Percentiles rank a stretch among this genome's conserved stretches.
phyloP scores from a whole-genome alignment of 2,797 vertebrate species.

The Gobio occitaniae region DNA sequence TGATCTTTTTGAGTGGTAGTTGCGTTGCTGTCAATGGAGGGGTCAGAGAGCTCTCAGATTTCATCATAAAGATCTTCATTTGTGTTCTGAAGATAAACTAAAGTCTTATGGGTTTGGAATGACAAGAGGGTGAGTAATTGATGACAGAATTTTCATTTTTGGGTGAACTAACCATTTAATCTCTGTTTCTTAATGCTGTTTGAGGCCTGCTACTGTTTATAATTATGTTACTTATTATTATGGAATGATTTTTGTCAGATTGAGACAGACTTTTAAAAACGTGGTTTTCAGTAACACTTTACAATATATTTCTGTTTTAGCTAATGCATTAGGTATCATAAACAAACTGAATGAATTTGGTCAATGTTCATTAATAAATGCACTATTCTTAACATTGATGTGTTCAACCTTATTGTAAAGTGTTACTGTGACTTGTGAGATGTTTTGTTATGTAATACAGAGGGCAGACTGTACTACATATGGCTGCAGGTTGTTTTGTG shows the following conservation, averaged over 20 bases:
- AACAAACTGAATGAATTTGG: background rate
- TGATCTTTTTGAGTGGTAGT: too few relatives aligned
- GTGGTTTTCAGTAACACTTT: background rate
- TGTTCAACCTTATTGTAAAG: background rate
- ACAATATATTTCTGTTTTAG: background rate
- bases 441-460: background rate
- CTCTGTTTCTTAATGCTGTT: background rate
- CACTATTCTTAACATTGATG: background rate
- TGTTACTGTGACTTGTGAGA: background rate
- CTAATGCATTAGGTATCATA: background rate
- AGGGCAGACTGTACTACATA: background rate
- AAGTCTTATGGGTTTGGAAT: too few relatives aligned
- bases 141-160: too few relatives aligned
- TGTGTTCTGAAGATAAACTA: too few relatives aligned
- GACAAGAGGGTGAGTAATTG: too few relatives aligned
- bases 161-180: too few relatives aligned
- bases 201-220: background rate
- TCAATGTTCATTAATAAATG: background rate
- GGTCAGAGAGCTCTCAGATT: too few relatives aligned
- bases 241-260: background rate
- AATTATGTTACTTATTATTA: background rate
- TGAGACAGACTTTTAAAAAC: background rate
- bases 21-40: too few relatives aligned
- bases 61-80: too few relatives aligned
- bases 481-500: slow-evolving; percentile 5